These are phyloP conservation scores for Hyles lineata DNA, from an alignment of 2,888 invertebrate species.

Conservation along the genomic window DNA sequence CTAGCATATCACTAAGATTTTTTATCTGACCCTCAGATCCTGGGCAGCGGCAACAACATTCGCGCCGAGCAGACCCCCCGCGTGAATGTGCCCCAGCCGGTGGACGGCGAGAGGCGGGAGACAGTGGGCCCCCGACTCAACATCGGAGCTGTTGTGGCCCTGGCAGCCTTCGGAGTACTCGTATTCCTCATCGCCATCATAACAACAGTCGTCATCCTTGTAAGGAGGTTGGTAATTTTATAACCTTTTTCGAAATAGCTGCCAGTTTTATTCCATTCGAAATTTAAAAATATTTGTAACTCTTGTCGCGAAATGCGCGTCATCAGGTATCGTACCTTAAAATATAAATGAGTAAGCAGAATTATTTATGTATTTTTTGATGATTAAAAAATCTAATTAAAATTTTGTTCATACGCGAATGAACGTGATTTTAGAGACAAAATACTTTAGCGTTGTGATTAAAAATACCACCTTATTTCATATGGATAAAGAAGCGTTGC, in stretches of 20 bases:
- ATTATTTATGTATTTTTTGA: neutral
- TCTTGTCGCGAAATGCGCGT: neutral
- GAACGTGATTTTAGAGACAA: too few relatives aligned
- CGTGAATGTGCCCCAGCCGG: constrained; percentile 88
- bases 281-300: neutral
- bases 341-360: constrained; percentile 52
- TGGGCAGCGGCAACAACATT: constrained; percentile 83
- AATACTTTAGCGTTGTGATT: too few relatives aligned
- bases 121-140: constrained; percentile 89
- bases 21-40: constrained; percentile 62
- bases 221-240: constrained; percentile 88
- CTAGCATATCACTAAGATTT: too few relatives aligned
- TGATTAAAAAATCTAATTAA: neutral
- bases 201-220: constrained; percentile 94
- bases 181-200: constrained; percentile 95
- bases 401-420: neutral
- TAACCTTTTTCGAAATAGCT: neutral
- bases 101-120: constrained; percentile 85
- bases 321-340: constrained; percentile 57
- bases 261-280: neutral
- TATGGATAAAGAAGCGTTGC: too few relatives aligned
- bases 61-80: constrained; percentile 87
- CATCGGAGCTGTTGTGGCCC: constrained; percentile 93
- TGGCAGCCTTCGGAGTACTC: constrained; percentile 96
- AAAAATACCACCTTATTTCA: too few relatives aligned